Percentiles rank a stretch among this genome's conserved stretches.
phyloP scores from a whole-genome alignment of 2,888 invertebrate genomes.

The Brenthis hecate region DNA sequence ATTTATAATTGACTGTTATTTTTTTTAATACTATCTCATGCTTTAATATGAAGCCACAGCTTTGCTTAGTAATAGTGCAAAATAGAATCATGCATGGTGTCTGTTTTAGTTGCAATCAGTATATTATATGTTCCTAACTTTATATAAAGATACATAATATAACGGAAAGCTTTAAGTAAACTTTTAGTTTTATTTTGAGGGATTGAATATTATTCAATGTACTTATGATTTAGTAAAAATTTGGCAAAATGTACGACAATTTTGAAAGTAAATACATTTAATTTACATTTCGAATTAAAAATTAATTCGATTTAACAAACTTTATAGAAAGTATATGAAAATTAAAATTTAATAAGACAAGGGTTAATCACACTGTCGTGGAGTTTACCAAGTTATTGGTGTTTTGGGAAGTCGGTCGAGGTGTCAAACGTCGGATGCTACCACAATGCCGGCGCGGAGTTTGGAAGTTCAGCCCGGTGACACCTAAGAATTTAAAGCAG shows the following conservation, averaged over 20 bases:
- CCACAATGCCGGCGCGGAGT: slow-evolving; percentile 23
- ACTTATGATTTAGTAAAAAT: too few species aligned
- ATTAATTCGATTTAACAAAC: background rate
- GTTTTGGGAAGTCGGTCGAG: slow-evolving; percentile 30
- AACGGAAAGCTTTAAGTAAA: too few species aligned
- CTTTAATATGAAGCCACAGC: too few species aligned
- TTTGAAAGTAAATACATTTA: background rate
- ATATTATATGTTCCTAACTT: too few species aligned
- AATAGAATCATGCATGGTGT: too few species aligned
- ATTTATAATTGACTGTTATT: too few species aligned
- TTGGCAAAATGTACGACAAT: background rate
- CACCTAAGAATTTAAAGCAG: slow-evolving; percentile 19
- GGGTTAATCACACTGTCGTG: slow-evolving; percentile 23
- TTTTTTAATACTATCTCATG: too few species aligned
- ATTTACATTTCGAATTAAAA: background rate
- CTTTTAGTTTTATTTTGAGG: too few species aligned
- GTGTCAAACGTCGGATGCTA: slow-evolving; percentile 33
- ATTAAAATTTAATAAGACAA: slow-evolving; percentile 19
- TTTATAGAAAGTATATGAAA: slow-evolving; percentile 5
- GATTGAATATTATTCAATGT: too few species aligned
- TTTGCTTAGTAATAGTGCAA: too few species aligned
- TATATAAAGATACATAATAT: too few species aligned
- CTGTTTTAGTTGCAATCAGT: too few species aligned
- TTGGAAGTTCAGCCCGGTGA: slow-evolving; percentile 19
- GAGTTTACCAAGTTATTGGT: slow-evolving; percentile 30